phyloP scores from a whole-genome alignment of 2,888 invertebrate species.

The Leptinotarsa tumamoca region DNA sequence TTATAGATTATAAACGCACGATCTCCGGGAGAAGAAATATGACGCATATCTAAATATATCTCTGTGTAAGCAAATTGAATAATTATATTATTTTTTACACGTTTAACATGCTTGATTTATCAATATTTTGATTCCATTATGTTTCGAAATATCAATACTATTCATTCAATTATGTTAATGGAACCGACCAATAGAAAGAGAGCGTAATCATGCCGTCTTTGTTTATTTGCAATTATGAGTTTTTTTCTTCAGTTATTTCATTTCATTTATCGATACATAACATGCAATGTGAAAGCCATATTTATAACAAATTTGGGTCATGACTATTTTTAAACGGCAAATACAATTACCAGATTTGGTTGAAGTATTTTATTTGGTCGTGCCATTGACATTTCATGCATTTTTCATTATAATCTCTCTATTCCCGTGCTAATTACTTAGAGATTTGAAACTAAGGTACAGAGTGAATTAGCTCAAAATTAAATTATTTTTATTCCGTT shows the following conservation, averaged over 20 bases:
- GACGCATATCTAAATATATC: conserved; percentile 12
- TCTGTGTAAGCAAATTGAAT: background rate
- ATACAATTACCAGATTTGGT: conserved; percentile 26
- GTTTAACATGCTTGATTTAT: conserved; percentile 13
- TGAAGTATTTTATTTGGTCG: conserved; percentile 27
- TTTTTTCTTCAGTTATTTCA: conserved; percentile 4
- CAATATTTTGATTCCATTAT: conserved; percentile 1
- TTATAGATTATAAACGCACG: background rate
- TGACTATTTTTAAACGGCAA: conserved; percentile 37
- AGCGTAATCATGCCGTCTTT: background rate
- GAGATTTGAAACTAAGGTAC: background rate
- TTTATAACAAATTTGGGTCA: conserved; percentile 42
- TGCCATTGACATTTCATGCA: conserved; percentile 36
- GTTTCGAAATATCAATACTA: conserved; percentile 1
- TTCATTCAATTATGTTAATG: background rate
- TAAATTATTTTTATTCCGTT: background rate
- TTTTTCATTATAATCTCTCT: conserved; percentile 13
- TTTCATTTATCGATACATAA: conserved; percentile 21
- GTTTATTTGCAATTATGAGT: background rate
- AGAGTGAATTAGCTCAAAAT: background rate
- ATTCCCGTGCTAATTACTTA: background rate
- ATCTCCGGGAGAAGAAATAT: conserved; percentile 1
- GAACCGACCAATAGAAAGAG: background rate
- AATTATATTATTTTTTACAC: background rate
- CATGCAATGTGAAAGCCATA: conserved; percentile 34